Evolutionary conservation across 1,140 invertebrate species (phyloP), one percentile per base, ranked within the genome.

Genomic region (Bombus terrestris): DNA sequence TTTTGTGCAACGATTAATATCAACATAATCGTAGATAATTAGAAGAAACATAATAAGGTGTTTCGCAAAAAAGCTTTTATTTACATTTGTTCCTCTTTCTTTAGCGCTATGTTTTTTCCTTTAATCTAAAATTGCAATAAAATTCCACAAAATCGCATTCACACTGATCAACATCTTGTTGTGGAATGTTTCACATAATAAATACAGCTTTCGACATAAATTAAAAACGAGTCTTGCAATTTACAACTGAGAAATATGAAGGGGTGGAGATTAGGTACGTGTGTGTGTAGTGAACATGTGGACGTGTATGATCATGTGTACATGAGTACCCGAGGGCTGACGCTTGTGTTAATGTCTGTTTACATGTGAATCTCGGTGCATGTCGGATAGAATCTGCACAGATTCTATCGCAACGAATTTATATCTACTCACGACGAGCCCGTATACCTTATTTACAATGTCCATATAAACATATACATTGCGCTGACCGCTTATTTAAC

Each of bases 21-120:
- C 5, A 64, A 77, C 13, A 32, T 47, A 37, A 32, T 25, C 28
- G 18, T 53, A 43, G 25, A 62, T 77, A 86, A 82, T 47, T 68
- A 73, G 85, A 69, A 78, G 32, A 83, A 80, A 83, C 76, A 39
- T 86, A 53, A 81, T 72, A 62, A 59, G 37, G 37, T 80, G 68
- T 90, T 89, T 90, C 90, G 89, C 89, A 90, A 91, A 91, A 89
- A 91, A 86, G 86, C 83, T 91, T 89, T 90, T 91, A 91, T 91
- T 90, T 91, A 91, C 89, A 91, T 85, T 90, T 91, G 89, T 91
- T 90, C 73, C 80, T 82, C 81, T 85, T 83, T 82, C 62, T 74
- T 90, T 84, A 87, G 90, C 87, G 78, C 82, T 90, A 91, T 86
- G n/a, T 86, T 80, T 37, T 41, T 73, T n/a, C 6, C 15, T 47